Evolutionary conservation across 2,797 vertebrate genomes (phyloP).

Genomic region (Ceryle rudis): DNA sequence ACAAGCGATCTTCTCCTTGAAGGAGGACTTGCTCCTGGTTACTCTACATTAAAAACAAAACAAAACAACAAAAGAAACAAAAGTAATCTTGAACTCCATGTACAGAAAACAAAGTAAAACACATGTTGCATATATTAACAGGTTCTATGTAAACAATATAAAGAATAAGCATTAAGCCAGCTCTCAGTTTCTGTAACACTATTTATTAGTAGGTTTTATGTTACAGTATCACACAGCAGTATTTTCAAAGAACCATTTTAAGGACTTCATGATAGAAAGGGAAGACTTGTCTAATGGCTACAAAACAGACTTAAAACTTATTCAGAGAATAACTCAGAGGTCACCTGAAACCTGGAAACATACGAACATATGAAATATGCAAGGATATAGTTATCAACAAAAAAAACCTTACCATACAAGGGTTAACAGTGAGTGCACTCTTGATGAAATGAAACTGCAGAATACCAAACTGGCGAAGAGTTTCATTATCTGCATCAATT

Average conservation of each 20-base stretch:
- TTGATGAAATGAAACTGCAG: conserved; percentile 98
- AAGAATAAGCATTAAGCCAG: neutral
- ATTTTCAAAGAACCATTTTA: neutral
- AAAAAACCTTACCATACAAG: conserved; percentile 92
- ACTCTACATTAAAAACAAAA: conserved; percentile 80
- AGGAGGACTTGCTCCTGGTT: conserved; percentile 98
- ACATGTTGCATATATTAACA: neutral
- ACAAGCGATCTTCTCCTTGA: conserved; percentile 96
- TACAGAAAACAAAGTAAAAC: neutral
- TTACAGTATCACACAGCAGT: neutral
- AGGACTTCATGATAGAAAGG: neutral
- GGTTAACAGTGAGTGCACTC: conserved; percentile 97
- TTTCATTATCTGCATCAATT: conserved; percentile 67
- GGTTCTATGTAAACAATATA: neutral
- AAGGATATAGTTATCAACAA: neutral
- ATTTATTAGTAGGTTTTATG: neutral
- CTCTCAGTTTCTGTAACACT: neutral
- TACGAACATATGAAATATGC: too few species aligned
- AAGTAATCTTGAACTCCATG: neutral
- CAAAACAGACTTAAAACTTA: neutral
- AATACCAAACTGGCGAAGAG: conserved; percentile 84
- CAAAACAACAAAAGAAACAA: neutral
- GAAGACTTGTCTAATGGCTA: neutral
- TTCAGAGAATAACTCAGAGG: neutral
- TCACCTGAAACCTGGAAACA: neutral